These are phyloP conservation scores for Catharus bicknelli DNA, from an alignment of 2,113 vertebrate genomes.

Conservation along the genomic window DNA sequence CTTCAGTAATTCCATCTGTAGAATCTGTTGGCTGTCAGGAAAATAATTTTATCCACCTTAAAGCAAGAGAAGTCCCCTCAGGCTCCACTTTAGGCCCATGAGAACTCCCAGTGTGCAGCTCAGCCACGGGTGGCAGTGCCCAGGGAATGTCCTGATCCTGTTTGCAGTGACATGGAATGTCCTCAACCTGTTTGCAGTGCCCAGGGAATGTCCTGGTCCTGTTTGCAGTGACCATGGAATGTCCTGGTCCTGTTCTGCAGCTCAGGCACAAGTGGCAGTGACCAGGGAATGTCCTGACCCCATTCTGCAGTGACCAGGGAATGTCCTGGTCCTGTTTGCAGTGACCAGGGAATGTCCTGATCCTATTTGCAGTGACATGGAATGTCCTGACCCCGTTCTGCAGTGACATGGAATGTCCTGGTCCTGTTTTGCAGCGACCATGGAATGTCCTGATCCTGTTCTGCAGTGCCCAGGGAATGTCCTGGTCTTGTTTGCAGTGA, in stretches of 20 bases:
- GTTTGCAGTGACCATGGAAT: background rate
- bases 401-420: background rate
- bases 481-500: no score
- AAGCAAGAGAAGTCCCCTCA: background rate
- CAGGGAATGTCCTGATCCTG: no score
- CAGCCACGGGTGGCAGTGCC: background rate
- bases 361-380: no score
- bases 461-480: no score
- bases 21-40: background rate
- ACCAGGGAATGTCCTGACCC: background rate
- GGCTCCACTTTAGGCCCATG: background rate
- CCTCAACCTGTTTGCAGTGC: no score
- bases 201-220: background rate
- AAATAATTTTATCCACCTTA: background rate
- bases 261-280: background rate
- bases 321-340: background rate
- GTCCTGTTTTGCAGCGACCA: fast-evolving
- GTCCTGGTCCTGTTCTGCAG: no score
- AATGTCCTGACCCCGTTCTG: background rate
- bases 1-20: background rate
- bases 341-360: no score
- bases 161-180: no score
- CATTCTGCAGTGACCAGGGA: background rate
- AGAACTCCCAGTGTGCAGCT: background rate
- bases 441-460: background rate